Evolutionary conservation across 1,140 invertebrate species (phyloP).

Genomic region (Cotesia chilonis): DNA sequence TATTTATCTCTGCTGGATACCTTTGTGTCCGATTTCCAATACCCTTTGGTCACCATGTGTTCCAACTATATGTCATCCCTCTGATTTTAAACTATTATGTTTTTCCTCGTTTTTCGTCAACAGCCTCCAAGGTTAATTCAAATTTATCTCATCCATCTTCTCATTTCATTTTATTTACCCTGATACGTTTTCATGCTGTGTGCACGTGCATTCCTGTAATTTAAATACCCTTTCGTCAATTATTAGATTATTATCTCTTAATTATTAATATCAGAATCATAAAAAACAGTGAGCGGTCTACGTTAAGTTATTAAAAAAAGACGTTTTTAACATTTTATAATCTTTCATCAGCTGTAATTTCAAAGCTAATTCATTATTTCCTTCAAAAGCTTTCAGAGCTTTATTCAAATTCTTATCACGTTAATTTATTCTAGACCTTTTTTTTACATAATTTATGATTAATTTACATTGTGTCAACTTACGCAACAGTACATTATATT

Average conservation of each 20-base stretch:
- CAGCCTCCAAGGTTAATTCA: neutral
- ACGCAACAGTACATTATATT: no score
- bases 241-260: neutral
- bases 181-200: neutral
- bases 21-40: slow-evolving; percentile 56
- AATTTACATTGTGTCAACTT: no score
- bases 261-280: neutral
- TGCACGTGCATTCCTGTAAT: neutral
- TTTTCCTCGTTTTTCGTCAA: neutral
- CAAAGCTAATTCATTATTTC: no score
- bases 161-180: no score
- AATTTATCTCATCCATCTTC: no score
- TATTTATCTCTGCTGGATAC: slow-evolving; percentile 67
- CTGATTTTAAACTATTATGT: slow-evolving; percentile 38
- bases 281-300: neutral
- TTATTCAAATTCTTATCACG: no score
- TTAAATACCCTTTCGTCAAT: neutral
- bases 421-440: no score
- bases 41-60: slow-evolving; percentile 63
- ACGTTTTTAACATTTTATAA: no score
- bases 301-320: no score
- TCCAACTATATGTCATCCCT: slow-evolving; percentile 39
- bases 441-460: no score
- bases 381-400: no score
- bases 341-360: no score